Evolutionary conservation across 2,113 vertebrate genomes (phyloP), one percentile per base, ranked within the genome.

Genomic region (Lophotis ruficrista): DNA sequence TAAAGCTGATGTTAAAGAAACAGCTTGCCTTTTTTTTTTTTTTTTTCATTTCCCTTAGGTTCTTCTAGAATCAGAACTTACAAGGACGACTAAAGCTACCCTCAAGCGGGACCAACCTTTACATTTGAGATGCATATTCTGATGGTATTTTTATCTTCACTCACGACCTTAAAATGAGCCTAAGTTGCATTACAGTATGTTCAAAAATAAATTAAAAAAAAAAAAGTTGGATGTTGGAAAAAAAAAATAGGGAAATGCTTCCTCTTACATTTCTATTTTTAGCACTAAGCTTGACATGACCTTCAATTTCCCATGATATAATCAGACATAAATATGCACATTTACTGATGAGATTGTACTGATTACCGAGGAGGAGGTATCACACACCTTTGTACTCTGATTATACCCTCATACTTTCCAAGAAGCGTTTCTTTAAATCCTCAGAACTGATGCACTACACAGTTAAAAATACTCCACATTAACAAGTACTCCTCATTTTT

Each of bases 231-330:
- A 73, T 41, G 28, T 43, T 54, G 7, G 12, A 58, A 64, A 89
- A 41, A 54, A 41, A 50, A 54, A 47, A 64, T 3, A 80, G 53
- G 24, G 25, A 94, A 95, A 88, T 90, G 38, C 37, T 84, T 97
- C 88, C 70, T 79, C 38, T 87, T 66, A 60, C 57, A 72, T n/a
- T 84, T 87, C 87, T 83, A 89, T 77, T 96, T 94, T 83, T 93
- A 90, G 65, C 50, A 77, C 43, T 73, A 47, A 78, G 65, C 30
- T 92, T 89, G 81, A 83, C 58, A 70, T 64, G 85, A 91, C 65
- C 84, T 94, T 96, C 65, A 93, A 79, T 96, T 96, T 95, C 86
- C 71, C 78, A 91, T 94, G 48, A 91, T 87, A 89, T 47, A 96
- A 95, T 86, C 66, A 83, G 61, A 58, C 66, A 93, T 35, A 89